Base-by-base conservation (phyloP, 1,140 invertebrate genomes). In the Drosophila seguyi region DNA sequence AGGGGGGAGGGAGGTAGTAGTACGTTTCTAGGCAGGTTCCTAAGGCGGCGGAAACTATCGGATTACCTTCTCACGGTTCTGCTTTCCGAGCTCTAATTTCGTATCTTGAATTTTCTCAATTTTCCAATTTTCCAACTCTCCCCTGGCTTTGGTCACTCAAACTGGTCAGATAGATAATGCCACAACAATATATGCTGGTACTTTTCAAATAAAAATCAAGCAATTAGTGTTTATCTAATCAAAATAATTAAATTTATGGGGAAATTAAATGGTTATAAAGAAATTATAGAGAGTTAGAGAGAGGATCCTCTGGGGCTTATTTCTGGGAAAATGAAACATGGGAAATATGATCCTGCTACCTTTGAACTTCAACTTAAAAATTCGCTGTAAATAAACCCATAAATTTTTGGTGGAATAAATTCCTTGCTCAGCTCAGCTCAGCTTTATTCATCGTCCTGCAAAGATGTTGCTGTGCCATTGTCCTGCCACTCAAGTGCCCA, bases 11-110 rank as follows among this genome's bases (percentile, higher is more conserved):
- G 25, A 25, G 25, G 25, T 2, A 4, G 48, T 48, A 18, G 25
- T 22, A 25, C 38, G 27, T 29, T n/a, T 25, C 38, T 20, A 34
- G 25, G 65, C 68, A 72, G 66, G 68, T 72, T 72, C 36, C 67
- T 57, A 25, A 22, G 27, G 62, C 20, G 6, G 11, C 18, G 14
- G 16, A 68, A 67, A 45, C 52, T 56, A 72, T 72, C 68, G 34
- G 44, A 72, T 72, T 72, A 72, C 68, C 31, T 72, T 72, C 68
- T 50, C 68, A 72, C 68, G 68, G 66, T 59, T 42, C 53, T 48
- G 39, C 50, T 53, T 53, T 53, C 50, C 7, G 14, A 53, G 36
- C 48, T 72, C 65, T 48, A 55, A 27, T 66, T 67, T 61, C 47
- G 47, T 29, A 48, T 48, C 25, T 29, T 3, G 16, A 48, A 29